Conservation (phyloP, 2,797 vertebrate species). For the Enteromius argenteus region DNA sequence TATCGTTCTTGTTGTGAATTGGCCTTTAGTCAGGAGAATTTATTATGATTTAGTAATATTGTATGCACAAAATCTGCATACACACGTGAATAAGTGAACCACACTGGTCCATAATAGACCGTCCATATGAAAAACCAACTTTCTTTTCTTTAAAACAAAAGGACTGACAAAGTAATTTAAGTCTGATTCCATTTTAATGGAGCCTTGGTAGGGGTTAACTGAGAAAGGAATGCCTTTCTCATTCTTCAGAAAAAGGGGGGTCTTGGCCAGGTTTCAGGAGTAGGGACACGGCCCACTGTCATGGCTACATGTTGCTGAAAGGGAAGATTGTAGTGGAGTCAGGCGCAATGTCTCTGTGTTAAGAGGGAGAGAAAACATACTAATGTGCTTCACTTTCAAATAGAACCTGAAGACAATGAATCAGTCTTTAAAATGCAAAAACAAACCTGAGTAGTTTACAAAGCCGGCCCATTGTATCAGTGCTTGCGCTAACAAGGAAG, state of each 20-base stretch:
- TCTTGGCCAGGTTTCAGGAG: conserved; percentile 59
- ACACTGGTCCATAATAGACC: background rate
- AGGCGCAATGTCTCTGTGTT: conserved; percentile 57
- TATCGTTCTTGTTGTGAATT: background rate
- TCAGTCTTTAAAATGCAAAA: conserved; percentile 38
- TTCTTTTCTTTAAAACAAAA: conserved; percentile 56
- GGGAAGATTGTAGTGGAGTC: conserved; percentile 54
- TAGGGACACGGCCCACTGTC: conserved; percentile 57
- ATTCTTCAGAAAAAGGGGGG: conserved; percentile 59
- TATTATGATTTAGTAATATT: background rate
- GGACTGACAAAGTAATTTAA: conserved; percentile 59
- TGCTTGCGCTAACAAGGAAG: conserved; percentile 26
- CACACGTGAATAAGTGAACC: background rate
- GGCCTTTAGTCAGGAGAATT: background rate
- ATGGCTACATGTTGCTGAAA: conserved; percentile 56
- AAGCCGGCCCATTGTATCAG: conserved; percentile 7
- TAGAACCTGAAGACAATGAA: conserved; percentile 25
- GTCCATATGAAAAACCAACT: conserved; percentile 33
- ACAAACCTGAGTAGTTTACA: conserved; percentile 13
- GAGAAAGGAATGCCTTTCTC: conserved; percentile 62
- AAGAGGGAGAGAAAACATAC: conserved; percentile 73
- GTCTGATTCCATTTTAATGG: conserved; percentile 63
- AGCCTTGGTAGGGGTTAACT: conserved; percentile 62
- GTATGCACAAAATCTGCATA: background rate
- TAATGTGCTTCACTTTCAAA: conserved; percentile 34